Evolutionary conservation across 2,888 invertebrate genomes (phyloP), one percentile per base, ranked within the genome.

Genomic region (Nymphalis c-album): DNA sequence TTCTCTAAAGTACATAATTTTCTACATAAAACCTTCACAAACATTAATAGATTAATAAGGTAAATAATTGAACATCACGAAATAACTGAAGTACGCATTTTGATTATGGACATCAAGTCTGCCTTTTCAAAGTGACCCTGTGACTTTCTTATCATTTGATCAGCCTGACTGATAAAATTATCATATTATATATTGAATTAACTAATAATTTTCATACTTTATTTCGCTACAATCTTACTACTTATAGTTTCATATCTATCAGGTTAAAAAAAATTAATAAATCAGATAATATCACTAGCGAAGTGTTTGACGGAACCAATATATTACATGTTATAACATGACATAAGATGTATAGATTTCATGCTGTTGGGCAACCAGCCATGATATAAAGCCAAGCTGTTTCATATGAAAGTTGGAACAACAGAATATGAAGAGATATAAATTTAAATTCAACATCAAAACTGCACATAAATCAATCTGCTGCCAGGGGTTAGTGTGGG

Each of bases 321-420:
- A 57, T 18, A 57, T 57, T 18, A 57, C 35, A 2, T 57, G n/a
- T 4, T 57, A 57, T 18, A 40, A 53, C 53, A 53, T 57, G 57
- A 40, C 57, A 57, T 35, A 40, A 40, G 57, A 57, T 35, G 55
- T 55, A 13, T 31, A 31, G 26, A 55, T 20, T n/a, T 35, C 57
- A 18, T 57, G 57, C 57, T 18, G 17, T 57, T 57, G 57, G 57
- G 57, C 57, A 57, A 6, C 53, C 31, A 35, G 57, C 57, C 57
- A 40, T 57, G 57, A 40, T 57, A 40, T 57, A 57, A 40, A 57
- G 57, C 57, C 57, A 55, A 55, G 53, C 46, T 22, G 47, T 60
- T 26, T n/a, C 47, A 47, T 22, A 60, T 20, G 47, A 60, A 60
- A 60, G 20, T 60, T 60, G 60, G 47, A 60, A 60, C 60, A 60